Conservation (phyloP, 2,888 invertebrate genomes). For the Epinotia demarniana region DNA sequence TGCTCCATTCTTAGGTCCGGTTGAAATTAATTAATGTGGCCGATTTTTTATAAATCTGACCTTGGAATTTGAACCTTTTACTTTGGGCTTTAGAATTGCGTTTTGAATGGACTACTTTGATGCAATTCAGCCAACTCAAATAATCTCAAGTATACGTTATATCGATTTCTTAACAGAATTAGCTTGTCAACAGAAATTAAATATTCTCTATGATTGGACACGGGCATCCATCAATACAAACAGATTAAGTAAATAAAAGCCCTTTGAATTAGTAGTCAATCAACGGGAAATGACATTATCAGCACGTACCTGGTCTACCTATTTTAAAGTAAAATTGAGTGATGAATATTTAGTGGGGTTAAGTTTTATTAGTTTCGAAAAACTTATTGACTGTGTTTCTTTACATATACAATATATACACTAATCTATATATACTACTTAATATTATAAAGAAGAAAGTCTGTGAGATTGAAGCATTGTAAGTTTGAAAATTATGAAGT, state of each 20-base stretch:
- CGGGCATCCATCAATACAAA: slow-evolving; percentile 48
- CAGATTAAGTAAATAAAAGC: slow-evolving; percentile 43
- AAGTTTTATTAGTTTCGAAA: not conserved
- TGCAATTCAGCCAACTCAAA: too few relatives aligned
- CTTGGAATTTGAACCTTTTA: not conserved
- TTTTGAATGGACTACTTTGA: too few relatives aligned
- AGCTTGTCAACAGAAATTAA: slow-evolving; percentile 25
- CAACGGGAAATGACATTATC: slow-evolving; percentile 16
- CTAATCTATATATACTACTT: too few relatives aligned
- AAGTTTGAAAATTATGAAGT: too few relatives aligned
- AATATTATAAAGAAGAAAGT: too few relatives aligned
- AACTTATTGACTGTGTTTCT: not conserved
- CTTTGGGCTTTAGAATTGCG: too few relatives aligned
- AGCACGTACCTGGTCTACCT: not conserved
- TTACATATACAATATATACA: too few relatives aligned
- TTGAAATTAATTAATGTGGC: too few relatives aligned
- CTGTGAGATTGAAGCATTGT: too few relatives aligned
- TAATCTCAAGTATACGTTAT: not conserved
- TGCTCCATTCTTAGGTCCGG: slow-evolving; percentile 5
- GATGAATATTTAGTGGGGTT: slow-evolving; percentile 3
- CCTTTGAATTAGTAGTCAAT: slow-evolving; percentile 13
- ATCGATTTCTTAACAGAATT: slow-evolving; percentile 28
- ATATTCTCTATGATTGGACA: slow-evolving; percentile 27
- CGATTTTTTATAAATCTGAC: too few relatives aligned
- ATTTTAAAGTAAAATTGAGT: not conserved